phyloP scores from a whole-genome alignment of 2,797 vertebrate genomes.

The Coracias cyanogaster region DNA sequence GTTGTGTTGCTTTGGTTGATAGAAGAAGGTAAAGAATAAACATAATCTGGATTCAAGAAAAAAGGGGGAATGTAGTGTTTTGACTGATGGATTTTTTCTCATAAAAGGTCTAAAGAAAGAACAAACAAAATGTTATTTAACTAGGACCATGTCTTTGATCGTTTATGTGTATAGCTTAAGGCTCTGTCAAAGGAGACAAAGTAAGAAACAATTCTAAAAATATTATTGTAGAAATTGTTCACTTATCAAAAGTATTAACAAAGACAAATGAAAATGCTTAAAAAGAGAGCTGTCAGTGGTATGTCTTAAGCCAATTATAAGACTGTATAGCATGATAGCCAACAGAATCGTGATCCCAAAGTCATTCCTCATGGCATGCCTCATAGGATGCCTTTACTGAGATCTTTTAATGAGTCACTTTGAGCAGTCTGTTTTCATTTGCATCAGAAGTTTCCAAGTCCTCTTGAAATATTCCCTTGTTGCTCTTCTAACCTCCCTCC shows the following conservation, averaged over 20 bases:
- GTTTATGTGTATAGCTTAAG: background rate
- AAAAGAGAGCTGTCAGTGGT: background rate
- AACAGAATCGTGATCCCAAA: background rate
- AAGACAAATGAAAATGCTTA: background rate
- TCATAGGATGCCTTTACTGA: constrained; percentile 33
- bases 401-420: constrained; percentile 72
- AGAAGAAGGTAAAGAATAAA: constrained; percentile 15
- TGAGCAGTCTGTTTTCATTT: constrained; percentile 69
- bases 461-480: constrained; percentile 42
- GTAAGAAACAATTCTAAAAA: constrained; percentile 2
- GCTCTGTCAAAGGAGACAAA: background rate
- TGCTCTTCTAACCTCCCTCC: background rate
- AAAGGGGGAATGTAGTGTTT: background rate
- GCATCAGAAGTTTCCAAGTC: constrained; percentile 50
- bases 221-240: background rate
- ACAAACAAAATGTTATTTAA: constrained; percentile 31
- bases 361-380: constrained; percentile 29
- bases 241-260: constrained; percentile 30
- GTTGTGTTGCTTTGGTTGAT: background rate
- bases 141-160: background rate
- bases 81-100: background rate
- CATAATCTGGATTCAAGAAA: background rate
- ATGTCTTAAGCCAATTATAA: background rate
- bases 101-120: constrained; percentile 34
- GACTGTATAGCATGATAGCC: background rate